Evolutionary conservation across 1,140 invertebrate genomes (phyloP), one percentile per base, ranked within the genome.

Genomic region (Lutraria rhynchaena): DNA sequence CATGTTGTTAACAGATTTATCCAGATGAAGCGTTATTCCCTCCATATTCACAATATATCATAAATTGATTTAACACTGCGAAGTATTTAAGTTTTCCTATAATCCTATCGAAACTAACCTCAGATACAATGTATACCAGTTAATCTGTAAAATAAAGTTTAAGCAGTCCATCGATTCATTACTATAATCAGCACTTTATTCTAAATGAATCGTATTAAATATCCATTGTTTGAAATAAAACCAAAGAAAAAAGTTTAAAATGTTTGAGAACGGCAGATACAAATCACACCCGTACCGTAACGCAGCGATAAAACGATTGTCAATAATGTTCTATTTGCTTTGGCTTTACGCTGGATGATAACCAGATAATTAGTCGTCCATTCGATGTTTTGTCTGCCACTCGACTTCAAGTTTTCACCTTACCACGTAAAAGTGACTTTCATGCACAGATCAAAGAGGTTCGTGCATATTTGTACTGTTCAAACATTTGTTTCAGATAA

Each of bases 1-100:
- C 15, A 44, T 19, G 29, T 37, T 37, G 27, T 57, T 49, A 22
- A 69, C 24, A n/a, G 35, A 44, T 35, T 65, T 63, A 57, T 78
- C 75, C 75, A 63, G 51, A 7, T 41, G 63, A 53, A 67, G 35
- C 19, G 46, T n/a, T 53, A 69, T 78, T 41, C 63, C 75, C 17
- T 78, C 75, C 75, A 78, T 78, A 24, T 67, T 78, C 22, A 35
- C 61, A 65, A 22, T 46, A 44, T 65, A 41, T 35, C 27, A 65
- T 41, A 41, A 65, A 65, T 46, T 65, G 41, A 65, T 61, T 61
- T 31, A 61, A 61, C 58, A 33, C 29, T 61, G 35, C 13, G 33
- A 22, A 35, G 41, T 46, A 65, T 29, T 65, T 65, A 65, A 65
- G 51, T 65, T 65, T 65, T 35, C 37, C n/a, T 65, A 44, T 65